Base-by-base conservation (phyloP, 1,140 invertebrate genomes). In the Drosophila seguyi region DNA sequence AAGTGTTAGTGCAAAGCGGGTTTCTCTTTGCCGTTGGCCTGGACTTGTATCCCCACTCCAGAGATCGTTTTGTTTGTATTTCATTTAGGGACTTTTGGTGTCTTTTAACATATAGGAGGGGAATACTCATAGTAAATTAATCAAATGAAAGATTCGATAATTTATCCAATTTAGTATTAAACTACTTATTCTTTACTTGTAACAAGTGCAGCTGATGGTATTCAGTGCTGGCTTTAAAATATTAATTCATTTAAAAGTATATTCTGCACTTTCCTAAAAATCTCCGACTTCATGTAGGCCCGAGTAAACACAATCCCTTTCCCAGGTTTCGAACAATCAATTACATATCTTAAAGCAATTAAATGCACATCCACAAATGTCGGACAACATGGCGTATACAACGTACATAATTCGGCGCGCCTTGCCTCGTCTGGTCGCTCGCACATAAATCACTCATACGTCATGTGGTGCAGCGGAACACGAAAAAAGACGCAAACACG, bases 391-490 rank as follows among this genome's bases (percentile, higher is more conserved):
- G 77, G 44, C 76, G 65, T 69, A 75, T 88, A 68, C 75, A 63
- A 55, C 68, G 65, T 80, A 71, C 80, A 77, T 78, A 77, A 83
- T 88, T 74, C 8, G 60, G 39, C 48, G 53, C 66, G 59, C 50
- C 60, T 60, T 61, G 55, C 61, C 66, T 55, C 62, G 47, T 41
- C 36, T 57, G 52, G 58, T 25, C 39, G 48, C 55, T 48, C 45
- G 55, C 65, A 82, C 79, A 88, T 80, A 88, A 88, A 88, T 88
- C 84, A 88, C 79, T 88, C 79, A 88, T 78, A 80, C 80, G 84
- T 83, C 84, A 87, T 76, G 83, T 73, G 78, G 82, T 87, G 78
- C 78, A 79, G 61, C 31, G 25, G 47, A 22, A 55, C 45, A 58
- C 41, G 60, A 52, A 63, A 81, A 66, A 72, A 66, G 44, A 67